Evolutionary conservation across 1,140 invertebrate genomes (phyloP).

Genomic region (Sesamia nonagrioides): DNA sequence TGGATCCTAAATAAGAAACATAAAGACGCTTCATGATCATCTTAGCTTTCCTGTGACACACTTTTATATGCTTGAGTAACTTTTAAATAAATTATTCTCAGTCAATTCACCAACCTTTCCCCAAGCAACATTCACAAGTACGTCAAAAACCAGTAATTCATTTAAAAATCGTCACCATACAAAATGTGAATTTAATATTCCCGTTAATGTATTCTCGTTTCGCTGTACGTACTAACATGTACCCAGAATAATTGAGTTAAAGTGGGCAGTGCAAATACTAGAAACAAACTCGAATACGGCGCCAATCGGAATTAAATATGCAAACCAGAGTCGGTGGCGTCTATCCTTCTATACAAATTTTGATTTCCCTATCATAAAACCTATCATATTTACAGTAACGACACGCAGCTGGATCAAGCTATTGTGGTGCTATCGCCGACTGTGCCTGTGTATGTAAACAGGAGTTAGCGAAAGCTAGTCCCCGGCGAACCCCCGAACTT

Average conservation of each 20-base stretch:
- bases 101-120: too few relatives aligned
- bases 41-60: too few relatives aligned
- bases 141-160: too few relatives aligned
- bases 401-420: conserved; percentile 54
- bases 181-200: conserved; percentile 30
- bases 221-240: background rate
- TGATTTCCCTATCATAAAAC: conserved; percentile 65
- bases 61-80: too few relatives aligned
- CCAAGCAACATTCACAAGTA: too few relatives aligned
- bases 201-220: conserved; percentile 26
- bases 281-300: conserved; percentile 10
- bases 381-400: conserved; percentile 56
- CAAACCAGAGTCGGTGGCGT: conserved; percentile 49
- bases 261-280: conserved; percentile 53
- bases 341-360: conserved; percentile 58
- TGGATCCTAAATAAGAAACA: too few relatives aligned
- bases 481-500: conserved; percentile 65
- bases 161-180: background rate
- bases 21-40: too few relatives aligned
- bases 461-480: conserved; percentile 72
- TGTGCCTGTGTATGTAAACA: conserved; percentile 75
- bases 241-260: conserved; percentile 33
- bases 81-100: too few relatives aligned
- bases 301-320: conserved; percentile 49
- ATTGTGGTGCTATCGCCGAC: conserved; percentile 68